Conservation (phyloP, 92 coral and sea anemone species). For the Parazoanthus swiftii region DNA sequence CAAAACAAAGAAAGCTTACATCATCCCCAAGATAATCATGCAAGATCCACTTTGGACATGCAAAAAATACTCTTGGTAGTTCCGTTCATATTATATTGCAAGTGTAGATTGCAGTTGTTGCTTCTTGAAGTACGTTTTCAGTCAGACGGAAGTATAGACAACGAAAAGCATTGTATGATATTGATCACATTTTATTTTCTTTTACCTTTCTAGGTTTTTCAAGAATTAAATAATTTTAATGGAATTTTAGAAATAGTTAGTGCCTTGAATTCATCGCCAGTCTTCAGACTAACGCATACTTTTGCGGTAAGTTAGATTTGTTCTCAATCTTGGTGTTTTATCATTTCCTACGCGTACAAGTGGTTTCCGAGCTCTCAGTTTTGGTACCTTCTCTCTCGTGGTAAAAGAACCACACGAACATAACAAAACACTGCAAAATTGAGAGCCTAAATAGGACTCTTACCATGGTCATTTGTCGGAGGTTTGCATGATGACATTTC, state of each 20-base stretch:
- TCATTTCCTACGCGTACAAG: neutral
- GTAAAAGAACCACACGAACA: no score
- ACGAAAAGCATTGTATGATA: neutral
- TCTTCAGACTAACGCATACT: slow-evolving; percentile 90
- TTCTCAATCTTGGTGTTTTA: neutral
- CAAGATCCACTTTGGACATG: no score
- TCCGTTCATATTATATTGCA: no score
- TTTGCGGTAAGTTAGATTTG: slow-evolving; percentile 75
- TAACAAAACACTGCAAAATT: no score
- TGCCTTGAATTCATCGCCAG: slow-evolving; percentile 94
- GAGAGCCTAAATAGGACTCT: no score
- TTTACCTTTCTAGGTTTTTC: slow-evolving; percentile 77
- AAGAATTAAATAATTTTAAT: slow-evolving; percentile 98
- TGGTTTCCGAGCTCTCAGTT: neutral
- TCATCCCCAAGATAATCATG: no score
- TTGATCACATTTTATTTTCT: neutral
- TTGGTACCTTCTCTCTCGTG: no score
- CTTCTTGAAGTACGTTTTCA: neutral
- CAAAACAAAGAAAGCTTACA: no score
- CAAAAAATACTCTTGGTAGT: no score
- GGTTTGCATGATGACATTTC: no score
- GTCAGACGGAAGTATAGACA: neutral
- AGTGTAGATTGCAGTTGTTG: no score
- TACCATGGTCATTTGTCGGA: no score
- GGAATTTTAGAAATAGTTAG: slow-evolving; percentile 99